phyloP scores from a whole-genome alignment of 2,888 invertebrate species.

The Epirrhoe alternata region DNA sequence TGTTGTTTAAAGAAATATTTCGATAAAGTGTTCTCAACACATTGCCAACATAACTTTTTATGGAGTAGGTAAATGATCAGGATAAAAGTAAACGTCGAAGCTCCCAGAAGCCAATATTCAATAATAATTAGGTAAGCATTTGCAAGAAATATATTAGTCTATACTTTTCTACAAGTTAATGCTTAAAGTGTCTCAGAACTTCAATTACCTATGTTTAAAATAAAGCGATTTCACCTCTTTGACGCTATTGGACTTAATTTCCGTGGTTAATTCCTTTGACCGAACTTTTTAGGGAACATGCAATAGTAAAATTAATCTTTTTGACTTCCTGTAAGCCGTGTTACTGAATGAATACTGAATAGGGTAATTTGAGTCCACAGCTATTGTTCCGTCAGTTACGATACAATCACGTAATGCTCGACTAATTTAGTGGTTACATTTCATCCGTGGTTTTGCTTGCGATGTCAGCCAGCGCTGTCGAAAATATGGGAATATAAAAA shows the following conservation, averaged over 20 bases:
- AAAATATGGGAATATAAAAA: no score
- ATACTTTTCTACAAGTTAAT: no score
- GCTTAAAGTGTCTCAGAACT: not conserved
- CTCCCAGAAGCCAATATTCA: no score
- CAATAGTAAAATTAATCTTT: constrained; percentile 23
- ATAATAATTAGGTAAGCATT: no score
- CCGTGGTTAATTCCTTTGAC: constrained; percentile 2
- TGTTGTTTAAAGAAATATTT: no score
- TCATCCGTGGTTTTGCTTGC: not conserved
- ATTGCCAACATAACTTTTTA: no score
- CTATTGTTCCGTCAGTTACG: constrained; percentile 6
- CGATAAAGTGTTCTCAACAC: no score
- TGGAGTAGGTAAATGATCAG: no score
- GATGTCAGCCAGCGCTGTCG: no score
- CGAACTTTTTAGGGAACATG: constrained; percentile 11
- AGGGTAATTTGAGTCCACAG: constrained; percentile 14
- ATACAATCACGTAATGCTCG: constrained; percentile 10
- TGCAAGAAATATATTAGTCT: no score
- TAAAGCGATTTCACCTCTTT: not conserved
- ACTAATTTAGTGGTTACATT: not conserved
- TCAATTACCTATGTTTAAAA: not conserved
- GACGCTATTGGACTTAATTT: constrained; percentile 1
- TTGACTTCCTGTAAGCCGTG: constrained; percentile 10
- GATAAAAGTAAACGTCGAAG: no score
- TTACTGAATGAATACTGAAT: constrained; percentile 15